phyloP scores from a whole-genome alignment of 2,797 vertebrate genomes.

The Bradypodion pumilum region DNA sequence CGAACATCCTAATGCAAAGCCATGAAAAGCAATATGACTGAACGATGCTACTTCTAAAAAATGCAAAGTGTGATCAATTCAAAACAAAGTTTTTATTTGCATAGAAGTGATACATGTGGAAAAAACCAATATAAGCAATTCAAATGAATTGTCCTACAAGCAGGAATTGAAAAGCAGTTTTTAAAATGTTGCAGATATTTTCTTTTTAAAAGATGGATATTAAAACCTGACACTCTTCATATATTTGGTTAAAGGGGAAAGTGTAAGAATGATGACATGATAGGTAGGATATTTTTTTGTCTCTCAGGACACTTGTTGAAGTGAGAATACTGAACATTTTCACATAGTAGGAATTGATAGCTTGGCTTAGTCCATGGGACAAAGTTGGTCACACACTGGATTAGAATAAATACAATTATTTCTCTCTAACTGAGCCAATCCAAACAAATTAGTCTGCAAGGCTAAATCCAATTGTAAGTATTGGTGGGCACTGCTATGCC shows the following conservation, averaged over 20 bases:
- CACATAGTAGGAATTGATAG: neutral
- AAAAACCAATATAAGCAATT: constrained; percentile 51
- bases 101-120: constrained; percentile 56
- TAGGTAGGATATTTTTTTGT: neutral
- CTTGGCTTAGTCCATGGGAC: neutral
- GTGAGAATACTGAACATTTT: neutral
- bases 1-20: constrained; percentile 54
- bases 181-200: constrained; percentile 34
- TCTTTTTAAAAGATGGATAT: neutral
- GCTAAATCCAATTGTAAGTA: neutral
- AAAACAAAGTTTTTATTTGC: constrained; percentile 56
- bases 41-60: constrained; percentile 43
- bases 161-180: constrained; percentile 38
- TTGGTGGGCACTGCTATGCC: neutral
- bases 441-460: neutral
- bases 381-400: neutral
- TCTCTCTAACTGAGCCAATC: neutral
- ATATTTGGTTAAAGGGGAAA: neutral
- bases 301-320: neutral
- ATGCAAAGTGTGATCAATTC: constrained; percentile 47
- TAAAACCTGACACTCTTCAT: neutral
- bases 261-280: neutral
- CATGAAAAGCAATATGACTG: constrained; percentile 58
- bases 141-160: constrained; percentile 53
- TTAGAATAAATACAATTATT: neutral